Conservation (phyloP, 2,797 vertebrate species). For the Hafferia zeledoni region DNA sequence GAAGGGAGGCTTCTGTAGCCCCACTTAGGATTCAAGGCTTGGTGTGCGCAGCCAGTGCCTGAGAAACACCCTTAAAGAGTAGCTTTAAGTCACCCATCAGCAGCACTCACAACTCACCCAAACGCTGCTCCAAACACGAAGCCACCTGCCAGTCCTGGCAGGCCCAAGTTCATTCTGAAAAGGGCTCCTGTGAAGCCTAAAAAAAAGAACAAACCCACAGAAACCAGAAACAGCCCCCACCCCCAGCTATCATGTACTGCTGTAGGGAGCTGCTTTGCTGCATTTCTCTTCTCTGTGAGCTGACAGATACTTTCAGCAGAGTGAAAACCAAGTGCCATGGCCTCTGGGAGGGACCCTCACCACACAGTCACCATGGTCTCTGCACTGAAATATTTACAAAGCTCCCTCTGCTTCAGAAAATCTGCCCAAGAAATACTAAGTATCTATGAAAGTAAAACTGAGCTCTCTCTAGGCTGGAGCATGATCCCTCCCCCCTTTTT, state of each 20-base stretch:
- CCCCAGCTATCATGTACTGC: neutral
- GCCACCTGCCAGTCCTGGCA: slow-evolving; percentile 84
- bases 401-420: neutral
- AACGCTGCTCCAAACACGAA: slow-evolving; percentile 82
- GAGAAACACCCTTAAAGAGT: neutral
- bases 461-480: neutral
- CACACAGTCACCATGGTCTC: neutral
- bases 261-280: neutral
- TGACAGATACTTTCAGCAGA: neutral
- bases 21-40: neutral
- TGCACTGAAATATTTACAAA: neutral
- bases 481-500: neutral
- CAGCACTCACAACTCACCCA: slow-evolving; percentile 82
- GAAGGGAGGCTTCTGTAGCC: neutral
- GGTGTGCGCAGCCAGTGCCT: neutral
- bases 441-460: neutral
- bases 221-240: neutral
- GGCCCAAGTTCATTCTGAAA: slow-evolving; percentile 89
- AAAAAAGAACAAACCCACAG: slow-evolving; percentile 8
- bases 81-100: neutral
- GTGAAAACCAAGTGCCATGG: neutral
- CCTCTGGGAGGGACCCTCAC: neutral
- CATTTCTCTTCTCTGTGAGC: neutral
- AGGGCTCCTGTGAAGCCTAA: slow-evolving; percentile 88
- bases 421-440: neutral